Evolutionary conservation across 2,888 invertebrate genomes (phyloP).

Genomic region (Euzophera pinguis): DNA sequence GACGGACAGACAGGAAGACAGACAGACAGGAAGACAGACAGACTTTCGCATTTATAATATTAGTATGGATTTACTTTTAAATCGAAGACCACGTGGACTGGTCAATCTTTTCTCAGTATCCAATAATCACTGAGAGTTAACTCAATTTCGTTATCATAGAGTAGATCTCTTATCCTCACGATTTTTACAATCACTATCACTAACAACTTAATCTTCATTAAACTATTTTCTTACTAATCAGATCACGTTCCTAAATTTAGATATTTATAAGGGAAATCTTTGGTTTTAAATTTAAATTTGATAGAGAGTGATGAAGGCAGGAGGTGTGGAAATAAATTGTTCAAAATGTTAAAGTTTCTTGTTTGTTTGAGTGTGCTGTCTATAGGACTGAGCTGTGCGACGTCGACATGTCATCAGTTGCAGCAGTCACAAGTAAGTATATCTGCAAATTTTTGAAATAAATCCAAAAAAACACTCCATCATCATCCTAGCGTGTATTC

Average conservation of each 20-base stretch:
- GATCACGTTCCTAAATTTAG: background rate
- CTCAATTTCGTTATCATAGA: background rate
- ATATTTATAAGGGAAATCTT: background rate
- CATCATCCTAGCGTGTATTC: no score
- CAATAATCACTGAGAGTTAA: background rate
- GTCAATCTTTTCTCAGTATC: background rate
- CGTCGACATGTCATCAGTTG: conserved; percentile 38
- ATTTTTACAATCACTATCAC: conserved; percentile 25
- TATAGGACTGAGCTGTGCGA: conserved; percentile 43
- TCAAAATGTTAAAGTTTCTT: conserved; percentile 42
- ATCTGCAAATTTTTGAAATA: no score
- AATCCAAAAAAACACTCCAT: background rate
- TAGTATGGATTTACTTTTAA: no score
- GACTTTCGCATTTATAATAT: no score
- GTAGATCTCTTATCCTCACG: conserved; percentile 26
- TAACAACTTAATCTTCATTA: conserved; percentile 23
- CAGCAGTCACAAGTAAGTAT: conserved; percentile 58
- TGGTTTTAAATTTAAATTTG: background rate
- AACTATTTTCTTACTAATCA: conserved; percentile 16
- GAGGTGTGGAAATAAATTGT: background rate
- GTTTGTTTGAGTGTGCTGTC: conserved; percentile 40
- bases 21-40: no score
- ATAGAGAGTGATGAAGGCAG: background rate
- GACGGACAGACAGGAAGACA: no score
- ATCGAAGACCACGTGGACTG: no score